These are phyloP conservation scores for Andinoacara biseriatus DNA, from an alignment of 2,113 vertebrate genomes.

Conservation along the genomic window DNA sequence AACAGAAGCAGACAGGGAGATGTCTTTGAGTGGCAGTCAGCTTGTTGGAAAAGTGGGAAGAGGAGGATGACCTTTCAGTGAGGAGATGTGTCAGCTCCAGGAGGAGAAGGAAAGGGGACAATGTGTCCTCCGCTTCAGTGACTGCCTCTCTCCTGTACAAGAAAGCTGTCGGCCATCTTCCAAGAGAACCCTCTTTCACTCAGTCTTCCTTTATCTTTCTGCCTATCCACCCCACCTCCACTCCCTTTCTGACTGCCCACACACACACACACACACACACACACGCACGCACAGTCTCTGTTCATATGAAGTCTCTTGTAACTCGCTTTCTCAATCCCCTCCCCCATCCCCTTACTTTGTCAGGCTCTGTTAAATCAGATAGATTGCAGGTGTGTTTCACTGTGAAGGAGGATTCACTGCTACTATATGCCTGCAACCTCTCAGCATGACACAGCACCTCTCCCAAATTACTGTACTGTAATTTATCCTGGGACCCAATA, in stretches of 20 bases:
- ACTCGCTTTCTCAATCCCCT: not conserved
- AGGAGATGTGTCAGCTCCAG: slow-evolving; percentile 59
- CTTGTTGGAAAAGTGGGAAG: slow-evolving; percentile 48
- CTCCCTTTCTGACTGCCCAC: not conserved
- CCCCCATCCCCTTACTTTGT: slow-evolving; percentile 22
- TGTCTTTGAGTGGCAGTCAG: slow-evolving; percentile 61
- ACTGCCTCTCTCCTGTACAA: slow-evolving; percentile 52
- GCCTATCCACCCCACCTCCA: slow-evolving; percentile 41
- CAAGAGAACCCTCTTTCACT: slow-evolving; percentile 46
- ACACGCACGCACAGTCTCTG: no score
- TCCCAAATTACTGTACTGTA: slow-evolving; percentile 46
- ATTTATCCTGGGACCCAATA: slow-evolving; percentile 49
- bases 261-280: not conserved
- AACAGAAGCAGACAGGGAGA: slow-evolving; percentile 28
- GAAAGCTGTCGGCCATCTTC: slow-evolving; percentile 68
- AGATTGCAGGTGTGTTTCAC: slow-evolving; percentile 67
- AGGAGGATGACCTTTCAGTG: slow-evolving; percentile 55
- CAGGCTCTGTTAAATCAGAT: slow-evolving; percentile 59
- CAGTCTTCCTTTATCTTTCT: slow-evolving; percentile 48
- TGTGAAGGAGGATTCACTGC: slow-evolving; percentile 48
- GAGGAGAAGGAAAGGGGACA: slow-evolving; percentile 50
- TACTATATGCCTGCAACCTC: slow-evolving; percentile 41
- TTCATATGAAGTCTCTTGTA: slow-evolving; percentile 19
- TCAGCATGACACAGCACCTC: slow-evolving; percentile 51
- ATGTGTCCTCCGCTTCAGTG: slow-evolving; percentile 65